Conservation (phyloP, 2,888 invertebrate genomes). For the Drosophila melanosoma region DNA sequence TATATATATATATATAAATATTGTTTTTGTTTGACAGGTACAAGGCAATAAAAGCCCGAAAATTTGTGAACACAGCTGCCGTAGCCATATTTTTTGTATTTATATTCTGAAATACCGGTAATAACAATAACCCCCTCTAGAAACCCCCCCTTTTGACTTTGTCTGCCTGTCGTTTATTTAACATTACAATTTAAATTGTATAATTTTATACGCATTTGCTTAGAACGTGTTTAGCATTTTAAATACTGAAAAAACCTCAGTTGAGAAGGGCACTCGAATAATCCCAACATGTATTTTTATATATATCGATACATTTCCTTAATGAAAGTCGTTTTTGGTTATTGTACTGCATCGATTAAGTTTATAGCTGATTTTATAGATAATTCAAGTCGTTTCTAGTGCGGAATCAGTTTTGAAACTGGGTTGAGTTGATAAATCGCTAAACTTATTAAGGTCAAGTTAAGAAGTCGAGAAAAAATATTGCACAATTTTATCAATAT, state of each 20-base stretch:
- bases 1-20: constrained; percentile 13
- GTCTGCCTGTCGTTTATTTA: constrained; percentile 56
- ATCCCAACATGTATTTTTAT: constrained; percentile 12
- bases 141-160: neutral
- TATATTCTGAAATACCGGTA: constrained; percentile 32
- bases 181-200: constrained; percentile 69
- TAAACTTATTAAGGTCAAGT: constrained; percentile 30
- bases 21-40: constrained; percentile 12
- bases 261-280: constrained; percentile 61
- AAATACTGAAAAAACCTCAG: constrained; percentile 44
- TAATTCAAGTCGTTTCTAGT: constrained; percentile 38
- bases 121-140: constrained; percentile 7
- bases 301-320: constrained; percentile 32
- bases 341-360: constrained; percentile 39
- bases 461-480: constrained; percentile 3
- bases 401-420: constrained; percentile 24
- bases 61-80: constrained; percentile 30
- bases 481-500: neutral
- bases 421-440: constrained; percentile 39
- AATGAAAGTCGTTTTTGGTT: constrained; percentile 40
- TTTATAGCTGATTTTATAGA: constrained; percentile 43
- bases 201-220: constrained; percentile 57
- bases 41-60: constrained; percentile 57
- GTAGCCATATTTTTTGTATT: constrained; percentile 8
- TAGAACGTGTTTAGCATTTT: constrained; percentile 70